Conservation (phyloP, 2,888 invertebrate genomes). For the Andrena haemorrhoa region DNA sequence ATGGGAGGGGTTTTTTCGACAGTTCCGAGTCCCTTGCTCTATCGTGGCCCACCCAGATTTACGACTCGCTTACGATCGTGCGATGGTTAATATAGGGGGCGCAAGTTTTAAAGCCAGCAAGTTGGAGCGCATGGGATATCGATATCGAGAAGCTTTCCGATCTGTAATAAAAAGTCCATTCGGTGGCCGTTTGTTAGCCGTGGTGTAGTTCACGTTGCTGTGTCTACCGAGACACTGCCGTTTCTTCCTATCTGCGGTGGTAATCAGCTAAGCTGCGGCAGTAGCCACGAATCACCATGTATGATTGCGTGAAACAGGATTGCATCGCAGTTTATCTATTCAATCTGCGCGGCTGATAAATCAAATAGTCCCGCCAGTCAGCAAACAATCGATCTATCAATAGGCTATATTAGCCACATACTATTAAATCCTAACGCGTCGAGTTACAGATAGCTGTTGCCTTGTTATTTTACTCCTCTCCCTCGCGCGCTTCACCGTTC, state of each 20-base stretch:
- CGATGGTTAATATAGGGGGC: slow-evolving; percentile 20
- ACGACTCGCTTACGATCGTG: slow-evolving; percentile 15
- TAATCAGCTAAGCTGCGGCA: too few species aligned
- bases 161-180: background rate
- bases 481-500: background rate
- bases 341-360: slow-evolving; percentile 5
- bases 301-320: background rate
- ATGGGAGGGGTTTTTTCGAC: slow-evolving; percentile 22
- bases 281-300: background rate
- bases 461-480: background rate
- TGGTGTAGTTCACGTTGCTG: too few species aligned
- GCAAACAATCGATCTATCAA: background rate
- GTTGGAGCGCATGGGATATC: background rate
- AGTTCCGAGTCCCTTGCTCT: background rate
- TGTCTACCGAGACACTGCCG: too few species aligned
- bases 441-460: background rate
- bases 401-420: background rate
- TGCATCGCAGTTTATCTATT: background rate
- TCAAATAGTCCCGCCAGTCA: background rate
- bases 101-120: slow-evolving; percentile 19
- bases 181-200: too few species aligned
- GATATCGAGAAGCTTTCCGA: background rate
- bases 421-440: background rate
- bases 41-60: slow-evolving; percentile 15
- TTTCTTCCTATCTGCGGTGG: too few species aligned